phyloP scores from a whole-genome alignment of 2,888 invertebrate species.

The Cephus sareptanus region DNA sequence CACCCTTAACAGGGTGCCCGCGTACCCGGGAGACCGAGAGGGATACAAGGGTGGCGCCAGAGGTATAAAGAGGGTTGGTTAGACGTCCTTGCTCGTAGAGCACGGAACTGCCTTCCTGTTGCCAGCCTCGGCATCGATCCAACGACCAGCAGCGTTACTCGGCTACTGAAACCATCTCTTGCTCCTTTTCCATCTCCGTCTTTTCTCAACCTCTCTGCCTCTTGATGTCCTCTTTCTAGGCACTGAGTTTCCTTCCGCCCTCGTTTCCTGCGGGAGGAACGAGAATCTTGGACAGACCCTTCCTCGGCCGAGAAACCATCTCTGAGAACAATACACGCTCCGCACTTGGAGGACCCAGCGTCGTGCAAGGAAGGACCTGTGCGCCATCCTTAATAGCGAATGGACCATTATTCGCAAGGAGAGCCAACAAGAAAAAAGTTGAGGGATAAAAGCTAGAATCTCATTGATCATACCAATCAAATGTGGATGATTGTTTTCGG shows the following conservation, averaged over 20 bases:
- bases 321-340: neutral
- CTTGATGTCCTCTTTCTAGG: neutral
- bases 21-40: neutral
- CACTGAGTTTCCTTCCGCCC: neutral
- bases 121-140: slow-evolving; percentile 60
- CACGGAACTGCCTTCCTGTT: slow-evolving; percentile 46
- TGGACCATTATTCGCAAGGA: neutral
- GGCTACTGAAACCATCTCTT: slow-evolving; percentile 32
- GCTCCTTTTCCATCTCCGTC: slow-evolving; percentile 22
- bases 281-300: neutral
- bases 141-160: slow-evolving; percentile 47
- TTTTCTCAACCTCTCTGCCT: neutral
- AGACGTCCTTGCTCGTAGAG: slow-evolving; percentile 26
- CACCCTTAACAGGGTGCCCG: slow-evolving; percentile 17
- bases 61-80: slow-evolving; percentile 22
- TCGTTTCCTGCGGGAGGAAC: neutral
- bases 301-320: neutral
- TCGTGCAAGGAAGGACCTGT: neutral
- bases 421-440: neutral
- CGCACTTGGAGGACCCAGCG: neutral
- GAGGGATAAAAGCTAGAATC: neutral
- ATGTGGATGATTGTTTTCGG: neutral
- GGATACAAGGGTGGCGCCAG: slow-evolving; percentile 5
- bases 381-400: neutral
- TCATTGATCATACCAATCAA: neutral